phyloP scores from a whole-genome alignment of 2,113 vertebrate species.

The Gymnocephalus cernua region DNA sequence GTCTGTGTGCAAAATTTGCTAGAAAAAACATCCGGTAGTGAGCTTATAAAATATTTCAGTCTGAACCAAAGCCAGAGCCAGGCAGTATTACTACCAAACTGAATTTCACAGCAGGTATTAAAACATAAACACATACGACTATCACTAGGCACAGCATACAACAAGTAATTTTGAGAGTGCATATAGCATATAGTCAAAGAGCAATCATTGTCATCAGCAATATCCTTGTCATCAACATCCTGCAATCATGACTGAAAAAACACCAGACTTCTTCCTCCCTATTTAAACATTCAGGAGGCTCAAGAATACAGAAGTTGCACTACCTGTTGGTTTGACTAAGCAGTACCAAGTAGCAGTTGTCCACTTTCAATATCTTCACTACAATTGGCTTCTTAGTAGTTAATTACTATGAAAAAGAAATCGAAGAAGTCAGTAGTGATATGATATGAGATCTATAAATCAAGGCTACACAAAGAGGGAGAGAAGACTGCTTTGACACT shows the following conservation, averaged over 20 bases:
- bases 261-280: background rate
- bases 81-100: background rate
- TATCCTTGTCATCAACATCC: background rate
- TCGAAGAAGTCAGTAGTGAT: slow-evolving; percentile 1
- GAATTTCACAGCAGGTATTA: background rate
- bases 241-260: background rate
- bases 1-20: background rate
- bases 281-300: background rate
- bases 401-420: slow-evolving; percentile 34
- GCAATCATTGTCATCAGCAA: background rate
- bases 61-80: background rate
- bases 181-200: background rate
- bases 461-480: slow-evolving; percentile 21
- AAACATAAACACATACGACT: background rate
- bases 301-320: background rate
- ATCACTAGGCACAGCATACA: too few species aligned
- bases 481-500: slow-evolving; percentile 48
- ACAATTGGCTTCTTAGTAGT: background rate
- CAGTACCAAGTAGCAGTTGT: background rate
- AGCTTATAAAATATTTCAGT: background rate
- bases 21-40: too few species aligned
- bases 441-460: slow-evolving; percentile 49
- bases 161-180: too few species aligned
- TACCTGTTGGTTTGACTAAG: background rate
- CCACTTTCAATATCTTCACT: background rate